These are phyloP conservation scores for Coelinius sp. DNA, from an alignment of 2,888 invertebrate species.

Conservation along the genomic window DNA sequence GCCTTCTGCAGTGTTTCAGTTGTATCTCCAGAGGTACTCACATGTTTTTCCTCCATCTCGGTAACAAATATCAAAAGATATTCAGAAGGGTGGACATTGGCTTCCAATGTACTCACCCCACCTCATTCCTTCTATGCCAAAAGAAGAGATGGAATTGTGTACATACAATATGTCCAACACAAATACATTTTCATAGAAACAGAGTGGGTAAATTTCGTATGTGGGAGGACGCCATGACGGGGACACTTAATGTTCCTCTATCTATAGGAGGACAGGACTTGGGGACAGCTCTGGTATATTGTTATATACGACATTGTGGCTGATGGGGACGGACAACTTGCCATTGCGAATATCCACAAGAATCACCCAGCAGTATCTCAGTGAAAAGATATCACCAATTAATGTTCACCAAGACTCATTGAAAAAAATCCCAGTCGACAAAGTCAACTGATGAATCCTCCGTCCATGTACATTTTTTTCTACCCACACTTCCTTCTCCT, in stretches of 20 bases:
- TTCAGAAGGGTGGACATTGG: constrained; percentile 58
- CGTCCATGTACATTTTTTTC: background rate
- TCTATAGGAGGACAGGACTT: constrained; percentile 64
- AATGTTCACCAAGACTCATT: constrained; percentile 67
- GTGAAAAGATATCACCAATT: constrained; percentile 66
- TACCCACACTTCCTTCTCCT: constrained; percentile 57
- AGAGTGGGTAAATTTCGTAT: constrained; percentile 44
- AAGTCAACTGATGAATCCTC: background rate
- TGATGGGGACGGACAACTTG: constrained; percentile 47
- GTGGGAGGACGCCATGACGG: constrained; percentile 50
- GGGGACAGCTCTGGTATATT: constrained; percentile 63
- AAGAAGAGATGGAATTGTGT: background rate
- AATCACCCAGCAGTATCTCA: constrained; percentile 26
- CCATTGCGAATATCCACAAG: constrained; percentile 40
- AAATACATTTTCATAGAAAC: constrained; percentile 26
- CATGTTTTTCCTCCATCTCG: constrained; percentile 4
- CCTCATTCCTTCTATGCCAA: background rate
- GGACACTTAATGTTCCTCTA: constrained; percentile 69
- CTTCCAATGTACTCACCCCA: constrained; percentile 42
- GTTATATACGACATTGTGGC: constrained; percentile 69
- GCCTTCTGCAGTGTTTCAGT: constrained; percentile 29
- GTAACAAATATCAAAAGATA: constrained; percentile 44
- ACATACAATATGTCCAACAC: background rate
- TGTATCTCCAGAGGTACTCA: constrained; percentile 11
- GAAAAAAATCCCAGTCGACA: constrained; percentile 67